phyloP scores from a whole-genome alignment of 2,888 invertebrate species.

The Meghimatium bilineatum region DNA sequence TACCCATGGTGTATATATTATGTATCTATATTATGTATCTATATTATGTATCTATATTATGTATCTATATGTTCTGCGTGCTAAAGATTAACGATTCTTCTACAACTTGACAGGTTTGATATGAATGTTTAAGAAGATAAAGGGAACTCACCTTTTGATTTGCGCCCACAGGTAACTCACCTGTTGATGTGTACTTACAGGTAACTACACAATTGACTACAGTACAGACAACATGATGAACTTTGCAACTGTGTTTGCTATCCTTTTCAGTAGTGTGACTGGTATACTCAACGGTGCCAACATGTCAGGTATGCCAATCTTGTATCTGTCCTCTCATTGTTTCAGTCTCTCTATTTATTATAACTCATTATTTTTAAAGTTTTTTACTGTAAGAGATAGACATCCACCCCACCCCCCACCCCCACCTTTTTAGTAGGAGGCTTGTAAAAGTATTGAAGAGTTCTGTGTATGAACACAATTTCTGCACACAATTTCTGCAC shows the following conservation, averaged over 20 bases:
- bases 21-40: too few relatives aligned
- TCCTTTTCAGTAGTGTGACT: conserved; percentile 97
- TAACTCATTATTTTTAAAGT: too few relatives aligned
- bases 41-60: too few relatives aligned
- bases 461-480: too few relatives aligned
- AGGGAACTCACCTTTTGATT: too few relatives aligned
- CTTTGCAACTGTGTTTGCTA: conserved; percentile 97
- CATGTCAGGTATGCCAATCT: conserved; percentile 83
- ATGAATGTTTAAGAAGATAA: too few relatives aligned
- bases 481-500: too few relatives aligned
- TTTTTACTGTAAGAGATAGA: not conserved
- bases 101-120: too few relatives aligned
- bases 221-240: conserved; percentile 81
- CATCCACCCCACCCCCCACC: not conserved
- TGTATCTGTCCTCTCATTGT: not conserved
- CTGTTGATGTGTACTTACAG: conserved; percentile 55
- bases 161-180: not conserved
- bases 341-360: not conserved
- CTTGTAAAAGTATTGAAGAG: too few relatives aligned
- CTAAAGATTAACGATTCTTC: too few relatives aligned
- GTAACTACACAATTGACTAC: conserved; percentile 83
- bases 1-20: too few relatives aligned
- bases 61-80: too few relatives aligned
- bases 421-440: not conserved
- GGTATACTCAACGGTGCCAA: conserved; percentile 99